phyloP scores from a whole-genome alignment of 2,797 vertebrate species.

The Karalla daura region DNA sequence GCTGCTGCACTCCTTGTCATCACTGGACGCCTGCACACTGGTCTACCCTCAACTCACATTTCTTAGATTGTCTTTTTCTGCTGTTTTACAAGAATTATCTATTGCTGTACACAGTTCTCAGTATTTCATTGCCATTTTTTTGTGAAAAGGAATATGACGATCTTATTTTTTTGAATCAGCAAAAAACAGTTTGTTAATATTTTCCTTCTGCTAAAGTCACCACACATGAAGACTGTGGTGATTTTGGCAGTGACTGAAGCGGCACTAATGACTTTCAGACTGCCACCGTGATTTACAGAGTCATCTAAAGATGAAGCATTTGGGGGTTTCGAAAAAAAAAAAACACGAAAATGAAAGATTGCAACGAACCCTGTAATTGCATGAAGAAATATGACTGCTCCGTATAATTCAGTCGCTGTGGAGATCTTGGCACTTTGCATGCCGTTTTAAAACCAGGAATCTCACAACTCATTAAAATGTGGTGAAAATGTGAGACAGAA shows the following conservation, averaged over 20 bases:
- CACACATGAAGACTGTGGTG: not conserved
- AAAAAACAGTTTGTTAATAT: not conserved
- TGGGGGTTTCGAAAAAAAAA: not conserved
- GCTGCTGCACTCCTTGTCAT: constrained; percentile 38
- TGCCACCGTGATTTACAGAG: constrained; percentile 11
- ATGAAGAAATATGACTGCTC: constrained; percentile 31
- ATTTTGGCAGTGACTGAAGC: constrained; percentile 12
- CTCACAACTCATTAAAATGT: constrained; percentile 54
- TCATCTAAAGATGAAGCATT: not conserved
- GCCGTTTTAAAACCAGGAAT: constrained; percentile 34
- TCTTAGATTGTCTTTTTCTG: not conserved
- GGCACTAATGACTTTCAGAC: constrained; percentile 12
- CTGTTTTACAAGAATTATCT: not conserved
- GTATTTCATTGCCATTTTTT: not conserved
- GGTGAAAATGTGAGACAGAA: constrained; percentile 61
- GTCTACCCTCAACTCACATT: not conserved
- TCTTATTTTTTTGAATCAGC: not conserved
- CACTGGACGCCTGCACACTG: constrained; percentile 9
- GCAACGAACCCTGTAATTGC: constrained; percentile 2
- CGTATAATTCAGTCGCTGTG: constrained; percentile 35
- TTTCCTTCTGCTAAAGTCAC: not conserved
- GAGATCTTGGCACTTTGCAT: constrained; percentile 21
- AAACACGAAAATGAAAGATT: not conserved
- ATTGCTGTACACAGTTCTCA: not conserved
- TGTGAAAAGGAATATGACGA: not conserved